Evolutionary conservation across 2,888 invertebrate genomes (phyloP).

Genomic region (Hydraecia micacea): DNA sequence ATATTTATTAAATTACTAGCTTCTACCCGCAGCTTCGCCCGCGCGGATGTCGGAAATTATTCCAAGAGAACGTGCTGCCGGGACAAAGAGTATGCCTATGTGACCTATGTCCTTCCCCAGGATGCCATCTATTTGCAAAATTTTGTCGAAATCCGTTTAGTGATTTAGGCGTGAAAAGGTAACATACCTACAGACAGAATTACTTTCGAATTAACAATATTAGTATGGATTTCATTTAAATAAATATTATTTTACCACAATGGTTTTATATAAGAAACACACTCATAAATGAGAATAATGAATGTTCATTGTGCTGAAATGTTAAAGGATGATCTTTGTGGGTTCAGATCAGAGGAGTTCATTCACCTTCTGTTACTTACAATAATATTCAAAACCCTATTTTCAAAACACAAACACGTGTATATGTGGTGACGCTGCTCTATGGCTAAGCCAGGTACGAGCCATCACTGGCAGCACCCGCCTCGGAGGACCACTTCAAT

Average conservation of each 20-base stretch:
- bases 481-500: background rate
- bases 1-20: conserved; percentile 25
- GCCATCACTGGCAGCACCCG: conserved; percentile 5
- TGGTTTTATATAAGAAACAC: background rate
- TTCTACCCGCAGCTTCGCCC: background rate
- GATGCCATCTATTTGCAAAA: background rate
- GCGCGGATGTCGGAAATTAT: background rate
- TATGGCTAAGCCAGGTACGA: conserved; percentile 7
- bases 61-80: background rate
- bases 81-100: background rate
- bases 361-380: background rate
- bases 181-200: background rate
- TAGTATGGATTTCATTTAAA: too few species aligned
- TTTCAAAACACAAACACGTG: conserved; percentile 6
- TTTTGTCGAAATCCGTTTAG: background rate
- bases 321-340: background rate
- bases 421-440: background rate
- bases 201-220: background rate
- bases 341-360: background rate
- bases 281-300: conserved; percentile 4
- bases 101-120: background rate
- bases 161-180: background rate
- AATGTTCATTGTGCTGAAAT: background rate
- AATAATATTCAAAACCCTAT: background rate
- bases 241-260: background rate